Base-by-base conservation (phyloP, 2,797 vertebrate genomes). In the Mormyrus hasselquistii region DNA sequence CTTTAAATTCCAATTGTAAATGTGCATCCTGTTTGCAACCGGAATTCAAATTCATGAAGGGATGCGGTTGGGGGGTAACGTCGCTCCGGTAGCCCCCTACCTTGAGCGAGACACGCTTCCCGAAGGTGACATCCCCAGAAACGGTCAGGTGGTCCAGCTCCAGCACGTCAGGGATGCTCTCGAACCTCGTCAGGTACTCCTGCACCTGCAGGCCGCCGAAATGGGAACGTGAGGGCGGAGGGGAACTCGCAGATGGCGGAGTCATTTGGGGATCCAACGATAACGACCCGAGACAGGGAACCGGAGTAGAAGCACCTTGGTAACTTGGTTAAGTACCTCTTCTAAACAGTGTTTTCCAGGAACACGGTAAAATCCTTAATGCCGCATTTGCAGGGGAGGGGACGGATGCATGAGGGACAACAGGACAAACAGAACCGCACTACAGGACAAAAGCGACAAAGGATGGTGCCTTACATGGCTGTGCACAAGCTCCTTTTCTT, bases 151-250 rank as follows among this genome's bases (percentile, higher is more conserved):
- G 99, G 95, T 99, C 99, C 87, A 99, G 95, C 95, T 99, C 99
- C 93, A 99, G 96, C 96, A 99, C 98, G 93, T 99, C 99, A 0
- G 99, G 99, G 93, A 99, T 99, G 95, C 97, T 99, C 95, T 99
- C 99, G 89, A 99, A 98, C 90, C 99, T 96, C 82, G 93, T 97
- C 94, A 99, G 90, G 90, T 98, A 99, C 94, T 99, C 99, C 91
- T 99, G 98, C 90, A 99, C 99, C 99, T 99, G 93, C 79, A 53
- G 29, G 19, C 41, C 41, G 0, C n/a, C 7, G 14, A 38, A 29
- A 86, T 16, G 4, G 69, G 38, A 69, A 53, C 41, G 55, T 89
- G 52, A 89, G 69, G 1, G n/a, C 0, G 2, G 14, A 38, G 69
- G 69, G 14, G 1, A 16, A 19, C 69, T 14, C 14, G 12, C 2